Conservation (phyloP, 2,888 invertebrate species). For the Drosophila kanekoi region DNA sequence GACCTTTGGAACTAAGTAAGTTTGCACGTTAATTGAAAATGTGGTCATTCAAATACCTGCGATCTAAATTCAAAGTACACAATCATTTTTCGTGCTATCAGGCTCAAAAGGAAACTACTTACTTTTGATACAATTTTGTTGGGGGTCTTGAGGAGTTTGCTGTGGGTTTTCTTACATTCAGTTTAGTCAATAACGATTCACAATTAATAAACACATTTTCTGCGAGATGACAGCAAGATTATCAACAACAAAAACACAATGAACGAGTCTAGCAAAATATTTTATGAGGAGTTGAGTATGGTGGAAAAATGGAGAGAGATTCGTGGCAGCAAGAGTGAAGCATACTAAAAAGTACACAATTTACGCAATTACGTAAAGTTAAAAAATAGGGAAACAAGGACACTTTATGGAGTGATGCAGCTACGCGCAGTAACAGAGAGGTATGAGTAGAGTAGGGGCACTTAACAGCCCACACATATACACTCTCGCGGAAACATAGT, state of each 20-base stretch:
- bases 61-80: too few relatives aligned
- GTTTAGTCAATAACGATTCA: constrained; percentile 23
- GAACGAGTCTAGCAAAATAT: constrained; percentile 35
- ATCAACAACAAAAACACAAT: not conserved
- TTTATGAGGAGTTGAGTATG: constrained; percentile 43
- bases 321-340: constrained; percentile 49
- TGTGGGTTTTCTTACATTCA: not conserved
- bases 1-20: too few relatives aligned
- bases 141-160: too few relatives aligned
- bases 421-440: constrained; percentile 2
- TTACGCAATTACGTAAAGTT: constrained; percentile 69
- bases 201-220: constrained; percentile 60
- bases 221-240: constrained; percentile 24
- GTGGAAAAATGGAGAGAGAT: constrained; percentile 1
- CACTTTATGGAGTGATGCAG: constrained; percentile 20
- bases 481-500: constrained; percentile 5
- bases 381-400: constrained; percentile 67
- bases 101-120: too few relatives aligned
- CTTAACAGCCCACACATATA: constrained; percentile 32
- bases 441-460: constrained; percentile 23
- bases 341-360: constrained; percentile 71
- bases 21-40: too few relatives aligned
- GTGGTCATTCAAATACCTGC: too few relatives aligned
- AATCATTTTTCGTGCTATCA: too few relatives aligned
- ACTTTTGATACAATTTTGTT: too few relatives aligned